phyloP scores from a whole-genome alignment of 2,888 invertebrate genomes.

The Troglohyphantes excavatus region DNA sequence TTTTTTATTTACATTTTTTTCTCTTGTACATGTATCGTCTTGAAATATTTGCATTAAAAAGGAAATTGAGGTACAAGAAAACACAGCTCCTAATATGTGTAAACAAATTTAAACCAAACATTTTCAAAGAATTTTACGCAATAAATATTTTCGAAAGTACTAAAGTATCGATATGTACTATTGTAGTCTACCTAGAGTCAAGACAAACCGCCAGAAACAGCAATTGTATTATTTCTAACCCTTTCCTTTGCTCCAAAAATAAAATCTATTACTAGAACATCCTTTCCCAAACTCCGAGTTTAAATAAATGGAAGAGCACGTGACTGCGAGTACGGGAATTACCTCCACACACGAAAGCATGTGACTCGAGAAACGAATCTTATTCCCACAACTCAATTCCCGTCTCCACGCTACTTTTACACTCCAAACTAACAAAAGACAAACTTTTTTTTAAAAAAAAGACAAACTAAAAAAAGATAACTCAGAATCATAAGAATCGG shows the following conservation, averaged over 20 bases:
- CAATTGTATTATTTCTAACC: not conserved
- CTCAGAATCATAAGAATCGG: not conserved
- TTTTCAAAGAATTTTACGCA: no score
- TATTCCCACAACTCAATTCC: slow-evolving; percentile 4
- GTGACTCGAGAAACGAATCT: not conserved
- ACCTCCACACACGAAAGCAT: slow-evolving; percentile 8
- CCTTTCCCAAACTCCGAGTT: not conserved
- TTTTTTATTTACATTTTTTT: no score
- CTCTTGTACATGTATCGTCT: no score
- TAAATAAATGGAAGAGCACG: slow-evolving; percentile 17
- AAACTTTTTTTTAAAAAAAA: no score
- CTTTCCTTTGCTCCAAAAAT: not conserved
- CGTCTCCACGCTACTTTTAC: not conserved
- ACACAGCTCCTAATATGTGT: no score
- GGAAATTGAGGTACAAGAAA: no score
- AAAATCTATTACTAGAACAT: not conserved
- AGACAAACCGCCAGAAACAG: no score
- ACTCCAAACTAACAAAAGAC: not conserved
- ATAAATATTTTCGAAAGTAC: no score
- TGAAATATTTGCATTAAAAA: no score
- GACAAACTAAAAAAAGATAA: not conserved
- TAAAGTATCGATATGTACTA: no score
- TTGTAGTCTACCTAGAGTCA: no score
- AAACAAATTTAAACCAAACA: no score
- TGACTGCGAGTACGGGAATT: slow-evolving; percentile 14